Evolutionary conservation across 2,888 invertebrate species (phyloP).

Genomic region (Cataglyphis rosenhaueri): DNA sequence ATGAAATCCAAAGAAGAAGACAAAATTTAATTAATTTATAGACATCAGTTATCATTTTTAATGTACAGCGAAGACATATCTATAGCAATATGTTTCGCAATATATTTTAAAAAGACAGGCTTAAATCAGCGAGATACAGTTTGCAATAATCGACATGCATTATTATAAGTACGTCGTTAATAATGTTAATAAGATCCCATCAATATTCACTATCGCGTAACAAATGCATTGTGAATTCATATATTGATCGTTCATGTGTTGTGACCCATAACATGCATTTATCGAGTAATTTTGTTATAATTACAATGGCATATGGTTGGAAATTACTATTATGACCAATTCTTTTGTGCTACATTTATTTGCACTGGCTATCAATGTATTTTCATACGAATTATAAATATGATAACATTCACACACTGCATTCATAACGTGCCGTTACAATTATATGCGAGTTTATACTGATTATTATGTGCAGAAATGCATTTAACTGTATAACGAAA

Average conservation of each 20-base stretch:
- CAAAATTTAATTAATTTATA: neutral
- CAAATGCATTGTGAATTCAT: constrained; percentile 22
- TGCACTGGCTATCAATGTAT: constrained; percentile 8
- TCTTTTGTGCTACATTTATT: constrained; percentile 39
- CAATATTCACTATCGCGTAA: constrained; percentile 42
- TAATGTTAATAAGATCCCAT: constrained; percentile 34
- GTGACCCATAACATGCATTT: constrained; percentile 41
- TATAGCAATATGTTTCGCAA: neutral
- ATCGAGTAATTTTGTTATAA: constrained; percentile 45
- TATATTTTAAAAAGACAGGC: neutral
- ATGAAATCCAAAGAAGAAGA: neutral
- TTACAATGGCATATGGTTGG: constrained; percentile 28
- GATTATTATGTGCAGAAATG: constrained; percentile 36
- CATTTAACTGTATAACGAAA: constrained; percentile 19
- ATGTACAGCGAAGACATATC: neutral
- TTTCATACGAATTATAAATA: constrained; percentile 35
- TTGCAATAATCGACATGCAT: constrained; percentile 36
- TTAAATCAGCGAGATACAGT: constrained; percentile 6
- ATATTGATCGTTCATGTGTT: constrained; percentile 30
- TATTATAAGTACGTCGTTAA: constrained; percentile 37
- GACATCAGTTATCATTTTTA: neutral
- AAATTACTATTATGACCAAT: constrained; percentile 40
- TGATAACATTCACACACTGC: constrained; percentile 12
- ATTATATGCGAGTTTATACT: constrained; percentile 23
- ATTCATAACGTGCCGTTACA: constrained; percentile 15